These are phyloP conservation scores for Unio pictorum DNA, from an alignment of 2,888 invertebrate species.

Conservation along the genomic window DNA sequence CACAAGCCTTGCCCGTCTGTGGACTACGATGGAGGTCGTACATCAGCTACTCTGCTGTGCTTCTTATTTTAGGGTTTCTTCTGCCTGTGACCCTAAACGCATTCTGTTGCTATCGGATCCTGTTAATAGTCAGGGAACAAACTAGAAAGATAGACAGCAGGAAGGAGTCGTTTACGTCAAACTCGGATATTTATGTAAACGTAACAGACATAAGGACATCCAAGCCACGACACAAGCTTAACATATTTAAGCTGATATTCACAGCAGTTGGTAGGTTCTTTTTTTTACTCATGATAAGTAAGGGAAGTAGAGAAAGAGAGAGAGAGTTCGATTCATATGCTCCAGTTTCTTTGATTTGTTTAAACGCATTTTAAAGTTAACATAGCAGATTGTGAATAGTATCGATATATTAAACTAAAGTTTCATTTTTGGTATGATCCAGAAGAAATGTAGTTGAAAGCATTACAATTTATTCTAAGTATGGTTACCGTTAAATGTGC, in stretches of 20 bases:
- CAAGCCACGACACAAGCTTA: slow-evolving; percentile 35
- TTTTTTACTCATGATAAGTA: background rate
- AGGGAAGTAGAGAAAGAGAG: no score
- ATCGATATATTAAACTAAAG: no score
- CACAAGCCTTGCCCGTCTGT: slow-evolving; percentile 55
- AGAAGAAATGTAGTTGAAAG: no score
- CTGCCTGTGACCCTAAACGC: slow-evolving; percentile 42
- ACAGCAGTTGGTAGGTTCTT: slow-evolving; percentile 28
- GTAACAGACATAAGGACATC: slow-evolving; percentile 15
- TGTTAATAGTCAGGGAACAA: slow-evolving; percentile 45
- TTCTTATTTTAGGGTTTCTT: slow-evolving; percentile 36
- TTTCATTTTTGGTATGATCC: no score
- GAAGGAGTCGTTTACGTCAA: slow-evolving; percentile 24
- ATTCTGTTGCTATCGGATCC: slow-evolving; percentile 42
- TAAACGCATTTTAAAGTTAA: no score
- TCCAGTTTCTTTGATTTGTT: no score
- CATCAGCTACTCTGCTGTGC: slow-evolving; percentile 31
- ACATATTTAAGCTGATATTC: slow-evolving; percentile 30
- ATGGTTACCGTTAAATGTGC: no score
- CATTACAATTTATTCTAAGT: no score
- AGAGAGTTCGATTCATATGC: no score
- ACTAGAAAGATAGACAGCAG: slow-evolving; percentile 32
- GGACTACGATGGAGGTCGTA: slow-evolving; percentile 30
- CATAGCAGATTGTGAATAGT: no score
- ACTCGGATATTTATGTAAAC: slow-evolving; percentile 8